Evolutionary conservation across 2,113 vertebrate species (phyloP).

Genomic region (Notarius lentiginosus): DNA sequence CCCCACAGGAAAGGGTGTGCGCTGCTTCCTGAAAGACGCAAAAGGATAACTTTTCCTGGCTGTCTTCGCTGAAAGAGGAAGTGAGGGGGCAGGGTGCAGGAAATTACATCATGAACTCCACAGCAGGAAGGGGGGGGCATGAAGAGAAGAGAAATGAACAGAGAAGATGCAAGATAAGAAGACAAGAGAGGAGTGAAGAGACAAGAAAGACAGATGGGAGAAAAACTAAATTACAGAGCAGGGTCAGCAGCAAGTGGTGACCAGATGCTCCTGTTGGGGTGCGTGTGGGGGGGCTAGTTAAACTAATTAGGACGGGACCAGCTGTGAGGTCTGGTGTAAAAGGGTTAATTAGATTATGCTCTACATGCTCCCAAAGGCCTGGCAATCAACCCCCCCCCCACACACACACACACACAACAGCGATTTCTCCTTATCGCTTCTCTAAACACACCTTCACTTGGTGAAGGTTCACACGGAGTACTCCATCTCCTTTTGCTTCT

Average conservation of each 20-base stretch:
- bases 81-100: conserved; percentile 58
- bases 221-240: conserved; percentile 11
- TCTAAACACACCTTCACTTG: too few species aligned
- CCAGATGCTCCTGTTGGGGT: neutral
- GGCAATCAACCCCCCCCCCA: neutral
- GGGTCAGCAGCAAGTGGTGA: neutral
- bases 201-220: neutral
- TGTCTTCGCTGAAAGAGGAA: conserved; percentile 65
- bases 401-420: neutral
- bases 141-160: neutral
- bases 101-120: conserved; percentile 66
- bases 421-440: too few species aligned
- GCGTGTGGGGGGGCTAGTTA: conserved; percentile 15
- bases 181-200: neutral
- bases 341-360: conserved; percentile 19
- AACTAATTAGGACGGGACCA: neutral
- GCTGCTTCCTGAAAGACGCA: conserved; percentile 63
- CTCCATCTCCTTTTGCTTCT: neutral
- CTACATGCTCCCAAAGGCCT: neutral
- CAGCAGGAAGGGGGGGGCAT: conserved; percentile 38
- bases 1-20: conserved; percentile 73
- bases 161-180: neutral
- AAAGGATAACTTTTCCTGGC: conserved; percentile 63
- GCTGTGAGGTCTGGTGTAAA: conserved; percentile 7
- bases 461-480: too few species aligned